Conservation (phyloP, 2,797 vertebrate genomes). For the Alauda arvensis region DNA sequence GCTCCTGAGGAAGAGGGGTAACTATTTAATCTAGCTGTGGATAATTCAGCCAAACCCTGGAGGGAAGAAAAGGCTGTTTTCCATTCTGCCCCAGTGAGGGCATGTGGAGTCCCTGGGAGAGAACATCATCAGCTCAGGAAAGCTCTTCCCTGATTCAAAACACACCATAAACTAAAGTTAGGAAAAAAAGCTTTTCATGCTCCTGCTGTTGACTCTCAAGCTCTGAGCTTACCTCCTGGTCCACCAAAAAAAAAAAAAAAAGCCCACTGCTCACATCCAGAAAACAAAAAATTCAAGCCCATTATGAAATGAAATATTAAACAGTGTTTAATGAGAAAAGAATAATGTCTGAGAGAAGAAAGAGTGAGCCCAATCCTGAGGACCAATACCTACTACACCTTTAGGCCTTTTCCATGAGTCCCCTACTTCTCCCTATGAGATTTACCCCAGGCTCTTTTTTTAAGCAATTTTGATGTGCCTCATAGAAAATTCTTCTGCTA, state of each 20-base stretch:
- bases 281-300: background rate
- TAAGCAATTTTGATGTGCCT: background rate
- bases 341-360: background rate
- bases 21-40: background rate
- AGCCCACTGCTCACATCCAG: background rate
- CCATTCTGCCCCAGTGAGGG: fast-evolving
- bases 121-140: background rate
- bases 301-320: background rate
- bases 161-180: background rate
- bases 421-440: background rate
- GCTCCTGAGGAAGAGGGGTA: background rate
- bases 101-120: background rate
- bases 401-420: background rate
- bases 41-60: background rate
- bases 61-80: background rate
- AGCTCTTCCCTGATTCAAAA: background rate
- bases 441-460: background rate
- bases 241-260: background rate
- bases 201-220: background rate
- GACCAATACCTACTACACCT: background rate
- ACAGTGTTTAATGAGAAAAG: background rate
- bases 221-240: background rate
- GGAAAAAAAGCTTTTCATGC: background rate
- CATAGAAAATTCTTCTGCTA: background rate
- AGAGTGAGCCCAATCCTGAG: background rate